Conservation (phyloP, 1,140 invertebrate genomes). For the Saxidomus purpurata region DNA sequence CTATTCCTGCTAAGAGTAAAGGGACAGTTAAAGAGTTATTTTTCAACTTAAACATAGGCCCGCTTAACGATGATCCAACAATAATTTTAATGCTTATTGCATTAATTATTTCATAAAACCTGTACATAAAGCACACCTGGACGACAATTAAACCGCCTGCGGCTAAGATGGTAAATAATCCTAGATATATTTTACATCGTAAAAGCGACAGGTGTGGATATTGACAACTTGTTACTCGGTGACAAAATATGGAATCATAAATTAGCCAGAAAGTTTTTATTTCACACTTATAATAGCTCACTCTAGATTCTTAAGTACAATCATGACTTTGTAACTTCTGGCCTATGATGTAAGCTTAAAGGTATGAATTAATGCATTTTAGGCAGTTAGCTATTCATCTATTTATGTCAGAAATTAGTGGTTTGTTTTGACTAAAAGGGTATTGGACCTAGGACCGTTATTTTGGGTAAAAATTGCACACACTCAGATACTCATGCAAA, state of each 20-base stretch:
- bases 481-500: too few relatives aligned
- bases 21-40: too few relatives aligned
- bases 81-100: slow-evolving; percentile 19
- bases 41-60: too few relatives aligned
- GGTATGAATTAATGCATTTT: too few relatives aligned
- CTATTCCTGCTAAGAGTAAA: too few relatives aligned
- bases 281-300: background rate
- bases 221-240: slow-evolving; percentile 35
- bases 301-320: background rate
- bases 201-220: slow-evolving; percentile 36
- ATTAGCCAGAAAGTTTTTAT: background rate
- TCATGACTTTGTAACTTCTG: slow-evolving; percentile 8
- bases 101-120: slow-evolving; percentile 51
- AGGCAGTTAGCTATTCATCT: too few relatives aligned
- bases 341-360: background rate
- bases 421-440: too few relatives aligned
- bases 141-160: slow-evolving; percentile 5
- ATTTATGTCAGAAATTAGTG: too few relatives aligned
- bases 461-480: too few relatives aligned
- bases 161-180: slow-evolving; percentile 33
- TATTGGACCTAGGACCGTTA: too few relatives aligned
- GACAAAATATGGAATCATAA: slow-evolving; percentile 31
- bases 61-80: background rate
- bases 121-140: slow-evolving; percentile 33
- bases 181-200: slow-evolving; percentile 9